Evolutionary conservation across 1,140 invertebrate species (phyloP).

Genomic region (Drosophila arawakana): DNA sequence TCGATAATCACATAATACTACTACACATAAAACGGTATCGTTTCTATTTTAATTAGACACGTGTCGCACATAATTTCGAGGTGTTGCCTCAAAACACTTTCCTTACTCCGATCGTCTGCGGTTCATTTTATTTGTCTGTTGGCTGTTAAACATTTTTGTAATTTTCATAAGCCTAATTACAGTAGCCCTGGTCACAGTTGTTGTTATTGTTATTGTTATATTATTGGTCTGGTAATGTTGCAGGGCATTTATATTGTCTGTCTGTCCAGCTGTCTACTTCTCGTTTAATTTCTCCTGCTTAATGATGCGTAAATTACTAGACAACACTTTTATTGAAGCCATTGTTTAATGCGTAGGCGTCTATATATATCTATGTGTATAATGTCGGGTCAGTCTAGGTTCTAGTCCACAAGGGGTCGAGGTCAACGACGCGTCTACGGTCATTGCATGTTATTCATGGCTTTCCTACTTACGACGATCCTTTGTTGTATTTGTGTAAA

Average conservation of each 20-base stretch:
- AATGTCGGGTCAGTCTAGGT: slow-evolving; percentile 10
- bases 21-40: not conserved
- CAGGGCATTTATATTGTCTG: slow-evolving; percentile 29
- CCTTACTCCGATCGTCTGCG: not conserved
- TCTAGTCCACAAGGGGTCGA: slow-evolving; percentile 57
- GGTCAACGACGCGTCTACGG: slow-evolving; percentile 50
- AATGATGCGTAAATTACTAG: slow-evolving; percentile 74
- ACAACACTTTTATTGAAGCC: slow-evolving; percentile 42
- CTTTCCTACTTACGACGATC: slow-evolving; percentile 17
- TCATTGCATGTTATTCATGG: slow-evolving; percentile 14
- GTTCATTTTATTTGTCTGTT: slow-evolving; percentile 8
- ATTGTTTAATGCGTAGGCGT: slow-evolving; percentile 29
- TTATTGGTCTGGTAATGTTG: slow-evolving; percentile 47
- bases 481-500: not conserved
- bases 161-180: slow-evolving; percentile 64
- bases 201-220: slow-evolving; percentile 68
- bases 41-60: slow-evolving; percentile 3
- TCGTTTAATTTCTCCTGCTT: slow-evolving; percentile 64
- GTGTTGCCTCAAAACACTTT: not conserved
- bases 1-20: slow-evolving; percentile 18
- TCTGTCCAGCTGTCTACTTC: slow-evolving; percentile 11
- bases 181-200: slow-evolving; percentile 37
- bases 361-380: not conserved
- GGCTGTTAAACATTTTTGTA: slow-evolving; percentile 9
- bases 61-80: slow-evolving; percentile 1